Evolutionary conservation across 2,888 invertebrate genomes (phyloP).

Genomic region (Brenthis daphne): DNA sequence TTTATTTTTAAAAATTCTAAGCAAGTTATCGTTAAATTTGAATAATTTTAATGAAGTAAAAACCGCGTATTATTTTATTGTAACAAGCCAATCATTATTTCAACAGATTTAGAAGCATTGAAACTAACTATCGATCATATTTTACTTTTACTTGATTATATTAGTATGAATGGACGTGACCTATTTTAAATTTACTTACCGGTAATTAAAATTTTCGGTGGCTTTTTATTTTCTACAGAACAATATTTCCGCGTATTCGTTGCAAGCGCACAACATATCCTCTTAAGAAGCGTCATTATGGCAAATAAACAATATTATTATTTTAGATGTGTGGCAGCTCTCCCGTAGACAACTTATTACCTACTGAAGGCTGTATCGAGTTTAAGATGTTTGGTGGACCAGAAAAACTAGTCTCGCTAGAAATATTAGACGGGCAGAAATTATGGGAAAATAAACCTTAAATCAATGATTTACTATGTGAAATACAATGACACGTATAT

Average conservation of each 20-base stretch:
- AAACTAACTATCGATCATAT: not conserved
- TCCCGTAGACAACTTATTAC: conserved; percentile 58
- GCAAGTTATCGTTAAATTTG: no score
- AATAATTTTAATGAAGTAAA: no score
- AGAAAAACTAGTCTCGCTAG: conserved; percentile 55
- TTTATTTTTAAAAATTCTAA: no score
- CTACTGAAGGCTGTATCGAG: conserved; percentile 42
- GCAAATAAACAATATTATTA: conserved; percentile 5
- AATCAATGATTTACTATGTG: conserved; percentile 28
- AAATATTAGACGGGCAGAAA: conserved; percentile 10
- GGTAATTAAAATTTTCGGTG: conserved; percentile 82
- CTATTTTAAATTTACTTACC: conserved; percentile 61
- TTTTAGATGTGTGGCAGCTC: conserved; percentile 54
- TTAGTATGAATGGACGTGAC: not conserved
- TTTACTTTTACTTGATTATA: not conserved
- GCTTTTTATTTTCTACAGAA: conserved; percentile 51
- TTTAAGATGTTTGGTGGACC: conserved; percentile 48
- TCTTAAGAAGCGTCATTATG: conserved; percentile 58
- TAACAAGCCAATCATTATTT: no score
- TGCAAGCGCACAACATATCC: conserved; percentile 51
- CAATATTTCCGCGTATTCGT: conserved; percentile 60
- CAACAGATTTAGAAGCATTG: not conserved
- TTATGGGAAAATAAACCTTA: conserved; percentile 50
- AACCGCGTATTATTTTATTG: no score
- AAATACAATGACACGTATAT: conserved; percentile 9